Evolutionary conservation across 1,140 invertebrate species (phyloP), one percentile per base, ranked within the genome.

Genomic region (Drosophila cardini): DNA sequence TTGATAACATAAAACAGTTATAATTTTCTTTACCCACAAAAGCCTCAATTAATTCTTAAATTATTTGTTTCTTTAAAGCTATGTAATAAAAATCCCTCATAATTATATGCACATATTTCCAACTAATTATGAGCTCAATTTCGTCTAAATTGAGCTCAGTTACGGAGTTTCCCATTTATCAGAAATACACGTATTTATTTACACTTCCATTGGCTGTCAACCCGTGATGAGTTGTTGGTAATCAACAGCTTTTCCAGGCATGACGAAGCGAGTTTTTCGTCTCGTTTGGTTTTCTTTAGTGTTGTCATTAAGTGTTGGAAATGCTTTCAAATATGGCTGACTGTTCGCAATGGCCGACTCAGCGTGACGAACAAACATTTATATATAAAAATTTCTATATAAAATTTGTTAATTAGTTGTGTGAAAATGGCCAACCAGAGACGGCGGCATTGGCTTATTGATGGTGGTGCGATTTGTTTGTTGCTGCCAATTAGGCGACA

Each of bases 401-500:
- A 26, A 2, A 76, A 67, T 78, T 74, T 70, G 65, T 21, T 80
- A 67, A 78, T 80, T 65, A 69, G 34, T 18, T 55, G 74, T 36
- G 21, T 55, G 40, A 15, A 58, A 73, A 53, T n/a, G 42, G 16
- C 16, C 72, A 50, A 42, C 46, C 70, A 21, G 21, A 45, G 40
- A 63, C n/a, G 16, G 15, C 9, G 45, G 15, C 36, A 32, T 52
- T 32, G 21, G 15, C 56, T 64, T 40, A n/a, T n/a, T 50, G 38
- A 18, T 65, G 52, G 18, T 50, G 45, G 34, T 57, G 52, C 38
- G 30, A 11, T 57, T 15, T 60, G 13, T 43, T 30, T 62, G 45
- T 4, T 21, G 21, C 9, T 60, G 84, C 80, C 84, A 89, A 89
- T 89, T 89, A 89, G 76, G 76, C 82, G 84, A 80, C 74, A 71